These are phyloP conservation scores for Potamilus streckersoni DNA, from an alignment of 1,140 invertebrate genomes.

Conservation along the genomic window DNA sequence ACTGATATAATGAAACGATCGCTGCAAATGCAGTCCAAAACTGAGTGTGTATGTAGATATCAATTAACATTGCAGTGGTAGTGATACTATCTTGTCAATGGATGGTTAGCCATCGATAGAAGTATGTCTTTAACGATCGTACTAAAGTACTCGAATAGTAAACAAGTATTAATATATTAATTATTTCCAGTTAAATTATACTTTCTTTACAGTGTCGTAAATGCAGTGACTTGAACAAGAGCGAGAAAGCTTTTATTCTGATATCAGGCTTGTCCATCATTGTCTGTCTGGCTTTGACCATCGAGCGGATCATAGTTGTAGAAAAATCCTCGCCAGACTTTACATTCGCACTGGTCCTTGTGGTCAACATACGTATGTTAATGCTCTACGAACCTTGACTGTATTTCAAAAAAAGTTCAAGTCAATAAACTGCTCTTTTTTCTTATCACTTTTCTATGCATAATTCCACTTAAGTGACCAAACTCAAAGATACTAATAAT, in stretches of 20 bases:
- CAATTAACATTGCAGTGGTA: too few species aligned
- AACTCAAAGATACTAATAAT: background rate
- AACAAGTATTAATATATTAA: too few species aligned
- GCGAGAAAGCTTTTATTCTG: conserved; percentile 44
- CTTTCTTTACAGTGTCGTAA: conserved; percentile 4
- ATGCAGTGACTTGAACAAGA: conserved; percentile 23
- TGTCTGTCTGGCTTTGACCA: conserved; percentile 36
- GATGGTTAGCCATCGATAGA: too few species aligned
- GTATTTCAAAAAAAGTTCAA: background rate
- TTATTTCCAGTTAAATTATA: too few species aligned
- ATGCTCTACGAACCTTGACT: background rate
- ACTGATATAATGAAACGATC: too few species aligned
- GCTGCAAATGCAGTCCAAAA: too few species aligned
- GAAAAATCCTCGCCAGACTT: conserved; percentile 39
- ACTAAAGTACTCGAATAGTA: too few species aligned
- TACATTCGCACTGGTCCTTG: conserved; percentile 50
- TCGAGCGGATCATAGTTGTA: conserved; percentile 37
- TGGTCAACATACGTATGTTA: conserved; percentile 49
- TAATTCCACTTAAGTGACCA: background rate
- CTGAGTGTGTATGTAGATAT: too few species aligned
- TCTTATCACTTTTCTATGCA: too few species aligned
- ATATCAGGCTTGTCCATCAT: conserved; percentile 31
- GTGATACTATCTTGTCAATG: too few species aligned
- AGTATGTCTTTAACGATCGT: too few species aligned
- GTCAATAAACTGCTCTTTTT: background rate